Base-by-base conservation (phyloP, 2,797 vertebrate genomes). In the Schizopygopsis pylzovi region DNA sequence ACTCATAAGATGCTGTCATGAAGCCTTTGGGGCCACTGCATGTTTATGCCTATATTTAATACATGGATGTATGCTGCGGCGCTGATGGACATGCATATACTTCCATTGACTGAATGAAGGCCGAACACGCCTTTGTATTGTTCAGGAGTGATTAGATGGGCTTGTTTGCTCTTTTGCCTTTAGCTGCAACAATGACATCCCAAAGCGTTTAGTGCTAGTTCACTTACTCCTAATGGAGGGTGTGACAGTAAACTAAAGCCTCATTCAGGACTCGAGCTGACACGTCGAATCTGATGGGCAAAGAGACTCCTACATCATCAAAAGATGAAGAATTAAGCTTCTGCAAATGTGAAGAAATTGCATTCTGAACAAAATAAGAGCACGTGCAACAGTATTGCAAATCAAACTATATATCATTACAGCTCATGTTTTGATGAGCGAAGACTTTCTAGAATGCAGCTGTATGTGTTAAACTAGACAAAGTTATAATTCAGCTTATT, bases 151-250 rank as follows among this genome's bases (percentile, higher is more conserved):
- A 84, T 83, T 83, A 76, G 43, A 65, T 47, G 71, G 71, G 56
- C 71, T 65, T 61, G 72, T 77, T 86, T 82, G 49, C 79, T 73
- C 85, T 88, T 75, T 56, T 61, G 73, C 65, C 82, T 52, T 82
- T 10, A 63, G 37, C n/a, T 41, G 79, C 73, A 78, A 73, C 78
- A 87, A 87, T 87, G 81, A 82, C 85, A 73, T 85, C 85, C 83
- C 73, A 75, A 85, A 89, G 79, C 79, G 88, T 87, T 87, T 85
- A 87, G 85, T 89, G 52, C 78, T 56, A 45, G 78, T 79, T 87
- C 73, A 89, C 54, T 82, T 72, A 54, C 88, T 85, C 20, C 67
- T 61, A 87, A 82, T 85, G 79, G 59, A 80, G 81, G 85, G 85
- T 68, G 82, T 84, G 85, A 77, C 83, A 61, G 83, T 47, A 45